Conservation (phyloP, 2,888 invertebrate genomes). For the Cosmorhoe ocellata region DNA sequence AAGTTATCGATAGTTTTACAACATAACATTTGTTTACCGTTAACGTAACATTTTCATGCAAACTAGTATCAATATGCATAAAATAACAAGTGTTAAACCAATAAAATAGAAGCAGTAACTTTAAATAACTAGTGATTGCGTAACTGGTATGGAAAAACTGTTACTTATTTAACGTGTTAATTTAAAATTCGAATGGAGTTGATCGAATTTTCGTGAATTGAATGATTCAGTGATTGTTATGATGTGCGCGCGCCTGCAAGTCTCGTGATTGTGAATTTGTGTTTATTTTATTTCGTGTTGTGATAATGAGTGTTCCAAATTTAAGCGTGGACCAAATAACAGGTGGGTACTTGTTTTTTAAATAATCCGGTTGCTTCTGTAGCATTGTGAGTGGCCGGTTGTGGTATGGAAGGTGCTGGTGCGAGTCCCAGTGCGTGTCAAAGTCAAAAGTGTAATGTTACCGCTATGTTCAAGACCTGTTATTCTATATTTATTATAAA, state of each 20-base stretch:
- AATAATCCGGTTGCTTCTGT: no score
- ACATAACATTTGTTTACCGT: conserved; percentile 36
- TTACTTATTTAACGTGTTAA: conserved; percentile 54
- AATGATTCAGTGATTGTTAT: conserved; percentile 66
- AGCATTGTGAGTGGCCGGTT: no score
- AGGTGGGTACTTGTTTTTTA: conserved; percentile 53
- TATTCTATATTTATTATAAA: no score
- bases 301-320: conserved; percentile 75
- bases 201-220: conserved; percentile 62
- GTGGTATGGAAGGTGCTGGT: no score
- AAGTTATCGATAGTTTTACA: conserved; percentile 38
- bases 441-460: no score
- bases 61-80: conserved; percentile 29
- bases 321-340: conserved; percentile 73
- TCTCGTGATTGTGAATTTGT: conserved; percentile 50
- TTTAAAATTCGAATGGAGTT: conserved; percentile 54
- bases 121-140: conserved; percentile 33
- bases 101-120: conserved; percentile 30
- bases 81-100: conserved; percentile 35
- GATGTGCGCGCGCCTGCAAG: conserved; percentile 55
- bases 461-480: background rate
- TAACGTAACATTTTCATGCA: conserved; percentile 30
- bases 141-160: conserved; percentile 31
- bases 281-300: conserved; percentile 31
- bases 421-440: no score